Evolutionary conservation across 2,113 vertebrate genomes (phyloP), one percentile per base, ranked within the genome.

Genomic region (Peucedramus taeniatus): DNA sequence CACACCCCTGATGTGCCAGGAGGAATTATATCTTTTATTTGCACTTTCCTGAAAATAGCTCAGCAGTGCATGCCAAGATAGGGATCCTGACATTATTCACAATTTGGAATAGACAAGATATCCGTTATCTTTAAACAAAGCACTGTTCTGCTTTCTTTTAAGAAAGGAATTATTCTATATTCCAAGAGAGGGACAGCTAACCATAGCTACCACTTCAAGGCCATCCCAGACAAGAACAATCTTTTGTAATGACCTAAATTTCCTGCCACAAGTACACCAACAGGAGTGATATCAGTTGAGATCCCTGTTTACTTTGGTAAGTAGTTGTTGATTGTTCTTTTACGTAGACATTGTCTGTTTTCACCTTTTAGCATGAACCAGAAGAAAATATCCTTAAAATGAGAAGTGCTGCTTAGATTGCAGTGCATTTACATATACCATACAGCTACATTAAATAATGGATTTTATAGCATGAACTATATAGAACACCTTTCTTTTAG

Each of bases 1-100:
- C 91, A 87, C 89, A 91, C 87, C 91, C 94, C 83, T 94, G 54
- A 87, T 47, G 82, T 77, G 59, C 87, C 59, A 92, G 81, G 35
- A 83, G 51, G 24, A 95, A 88, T 93, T 85, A 82, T 2, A 91
- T 84, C 59, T 89, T 82, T 88, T 92, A 77, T 53, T 66, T 91
- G 87, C 26, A 44, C 54, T 75, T 82, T 35, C 15, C 87, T 63
- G 42, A 91, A 95, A 96, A 94, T 57, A 85, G 70, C 82, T 87
- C 59, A 47, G 82, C 23, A 50, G 27, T 16, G 27, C 54, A 57
- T 57, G 84, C 93, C 87, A 93, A 83, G 66, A 70, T 56, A 35
- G 24, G 45, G 54, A 94, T 77, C 66, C 60, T 76, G 65, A 91
- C 40, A 93, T 95, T 87, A 89, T 47, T 93, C 76, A 83, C 77